A percentile compares a stretch with the other conserved stretches of the same genome.
These are phyloP conservation scores for Drosophila burlai DNA, from an alignment of 1,140 invertebrate genomes.

Conservation along the genomic window DNA sequence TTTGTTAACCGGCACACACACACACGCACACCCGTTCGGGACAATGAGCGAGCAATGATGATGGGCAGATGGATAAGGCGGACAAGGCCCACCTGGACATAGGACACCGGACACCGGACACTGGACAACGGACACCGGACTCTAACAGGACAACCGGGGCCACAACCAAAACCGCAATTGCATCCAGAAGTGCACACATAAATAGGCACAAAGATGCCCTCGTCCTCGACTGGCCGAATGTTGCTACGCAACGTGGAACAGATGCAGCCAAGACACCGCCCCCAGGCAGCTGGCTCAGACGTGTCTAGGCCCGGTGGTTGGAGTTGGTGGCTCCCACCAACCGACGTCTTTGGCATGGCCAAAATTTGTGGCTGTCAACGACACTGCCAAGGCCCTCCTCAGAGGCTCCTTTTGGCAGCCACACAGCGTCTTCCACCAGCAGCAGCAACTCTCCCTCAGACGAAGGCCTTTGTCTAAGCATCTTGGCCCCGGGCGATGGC, in stretches of 20 bases:
- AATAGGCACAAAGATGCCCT: slow-evolving; percentile 12
- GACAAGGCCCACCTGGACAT: slow-evolving; percentile 12
- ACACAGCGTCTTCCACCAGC: neutral
- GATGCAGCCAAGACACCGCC: slow-evolving; percentile 18
- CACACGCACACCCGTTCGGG: slow-evolving; percentile 1
- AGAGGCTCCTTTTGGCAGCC: slow-evolving; percentile 1
- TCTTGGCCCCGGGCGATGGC: slow-evolving; percentile 15
- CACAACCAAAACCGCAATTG: slow-evolving; percentile 32
- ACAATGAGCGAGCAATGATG: slow-evolving; percentile 57
- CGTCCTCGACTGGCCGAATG: neutral
- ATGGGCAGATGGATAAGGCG: slow-evolving; percentile 54
- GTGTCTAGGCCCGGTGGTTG: slow-evolving; percentile 25
- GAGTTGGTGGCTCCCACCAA: neutral
- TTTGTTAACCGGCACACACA: slow-evolving; percentile 55
- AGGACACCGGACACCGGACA: neutral
- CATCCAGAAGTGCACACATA: slow-evolving; percentile 24
- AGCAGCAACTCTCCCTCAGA: too few species aligned
- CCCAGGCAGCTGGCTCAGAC: slow-evolving; percentile 13
- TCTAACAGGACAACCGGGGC: slow-evolving; percentile 3
- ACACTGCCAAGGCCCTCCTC: slow-evolving; percentile 37
- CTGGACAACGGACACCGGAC: neutral
- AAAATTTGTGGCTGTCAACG: slow-evolving; percentile 72
- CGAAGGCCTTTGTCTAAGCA: slow-evolving; percentile 32
- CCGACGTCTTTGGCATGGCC: slow-evolving; percentile 36
- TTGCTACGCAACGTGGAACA: slow-evolving; percentile 15